Evolutionary conservation across 2,888 invertebrate species (phyloP), one percentile per base, ranked within the genome.

Genomic region (Cosmia trapezina): DNA sequence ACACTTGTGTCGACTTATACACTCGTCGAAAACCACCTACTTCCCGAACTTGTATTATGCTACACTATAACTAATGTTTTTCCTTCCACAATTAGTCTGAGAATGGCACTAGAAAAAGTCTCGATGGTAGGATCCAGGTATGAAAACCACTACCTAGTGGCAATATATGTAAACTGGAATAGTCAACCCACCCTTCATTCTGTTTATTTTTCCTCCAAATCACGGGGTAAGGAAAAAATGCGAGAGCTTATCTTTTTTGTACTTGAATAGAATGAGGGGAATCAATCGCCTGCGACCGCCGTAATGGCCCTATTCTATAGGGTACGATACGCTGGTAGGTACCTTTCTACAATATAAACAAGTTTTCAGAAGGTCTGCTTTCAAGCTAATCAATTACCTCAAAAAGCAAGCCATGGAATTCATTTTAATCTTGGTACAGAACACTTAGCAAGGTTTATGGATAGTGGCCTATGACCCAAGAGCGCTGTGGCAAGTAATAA

Each of bases 201-300:
- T 64, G 17, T 49, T 51, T 63, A n/a, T 41, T 45, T 51, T 45
- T 1, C 9, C 11, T 14, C 0, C 12, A 66, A 57, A 51, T 28
- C 60, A 12, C 19, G 19, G 0, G 28, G 3, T 37, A 19, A 37
- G 49, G 19, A 53, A 70, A 67, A 49, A 56, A 53, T 54, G 17
- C 8, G 7, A 22, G 19, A 17, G 56, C 37, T 68, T 78, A 79
- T 79, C 73, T 61, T 68, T 76, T 57, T 65, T 57, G 53, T 71
- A 72, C 57, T 80, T 62, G 60, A 65, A 45, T 57, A 41, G 53
- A 69, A 77, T 19, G 65, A 60, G n/a, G 28, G 60, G 53, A 62
- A 80, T 80, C 81, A 76, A 80, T 77, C 65, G 62, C 37, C 37
- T 62, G 47, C 14, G 72, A 65, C 68, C 33, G 45, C 61, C 22